Evolutionary conservation across 2,797 vertebrate species (phyloP), one percentile per base, ranked within the genome.

Genomic region (Lateolabrax maculatus): DNA sequence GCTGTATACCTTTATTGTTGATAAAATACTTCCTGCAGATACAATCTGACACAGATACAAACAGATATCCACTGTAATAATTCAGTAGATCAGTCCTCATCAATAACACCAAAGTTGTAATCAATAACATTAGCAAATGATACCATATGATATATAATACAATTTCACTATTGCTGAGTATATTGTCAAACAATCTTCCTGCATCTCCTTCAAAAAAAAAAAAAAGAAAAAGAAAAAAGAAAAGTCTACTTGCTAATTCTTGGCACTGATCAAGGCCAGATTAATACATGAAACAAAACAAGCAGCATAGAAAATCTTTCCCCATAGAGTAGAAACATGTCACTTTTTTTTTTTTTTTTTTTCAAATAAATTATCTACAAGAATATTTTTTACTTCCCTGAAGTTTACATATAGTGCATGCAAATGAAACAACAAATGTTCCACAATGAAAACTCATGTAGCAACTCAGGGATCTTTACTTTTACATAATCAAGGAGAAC

Each of bases 1-100:
- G 65, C 29, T 67, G 8, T 18, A 82, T 51, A 81, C 11, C 56
- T 93, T 92, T 91, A 92, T 90, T 92, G 55, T 85, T 87, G 63
- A 84, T 85, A 79, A 89, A 90, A 84, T 81, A 79, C 71, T 75
- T 80, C 73, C 43, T 62, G 75, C 41, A 81, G 66, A 83, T 75
- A 80, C 74, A 77, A 25, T 84, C 72, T 52, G 36, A 85, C 68
- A 84, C 12, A 2, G 13, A 80, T 70, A 75, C 77, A 84, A 77
- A 74, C 64, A 77, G 44, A 66, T 72, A 6, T 82, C 62, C 27
- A 63, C 64, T 72, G 43, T 48, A 23, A 53, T 48, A 72, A 75
- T 64, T 78, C 68, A 84, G 58, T n/a, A 77, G 46, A 70, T 61
- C 13, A 60, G 34, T 79, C 29, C 13, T 77, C 11, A 53, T 71